Conservation (phyloP, 2,113 vertebrate species). For the Turdus rufiventris region DNA sequence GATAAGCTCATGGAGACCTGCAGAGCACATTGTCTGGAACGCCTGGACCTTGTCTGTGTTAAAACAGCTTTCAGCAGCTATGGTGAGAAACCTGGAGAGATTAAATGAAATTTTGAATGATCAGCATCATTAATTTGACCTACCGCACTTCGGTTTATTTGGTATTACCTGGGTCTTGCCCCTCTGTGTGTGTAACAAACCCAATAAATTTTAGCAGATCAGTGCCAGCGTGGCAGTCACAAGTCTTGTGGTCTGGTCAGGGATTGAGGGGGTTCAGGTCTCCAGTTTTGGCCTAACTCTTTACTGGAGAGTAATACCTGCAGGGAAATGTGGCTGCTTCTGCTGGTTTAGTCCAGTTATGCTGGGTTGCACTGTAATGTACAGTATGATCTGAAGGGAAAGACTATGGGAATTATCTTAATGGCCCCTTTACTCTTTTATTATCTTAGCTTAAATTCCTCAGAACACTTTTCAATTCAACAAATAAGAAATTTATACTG, state of each 20-base stretch:
- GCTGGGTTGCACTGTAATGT: not conserved
- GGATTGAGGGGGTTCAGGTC: not conserved
- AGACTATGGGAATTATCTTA: not conserved
- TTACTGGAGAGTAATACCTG: not conserved
- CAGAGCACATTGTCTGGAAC: fast-evolving
- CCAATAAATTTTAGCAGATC: not conserved
- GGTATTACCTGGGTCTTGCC: fast-evolving
- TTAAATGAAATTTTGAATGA: not conserved
- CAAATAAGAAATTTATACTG: not conserved
- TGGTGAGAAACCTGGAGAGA: not conserved
- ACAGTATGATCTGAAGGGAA: not conserved
- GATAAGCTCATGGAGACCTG: not conserved
- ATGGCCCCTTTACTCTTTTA: not conserved
- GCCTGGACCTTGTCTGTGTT: not conserved
- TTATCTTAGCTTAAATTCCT: not conserved
- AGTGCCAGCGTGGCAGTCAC: not conserved
- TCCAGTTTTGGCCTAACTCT: not conserved
- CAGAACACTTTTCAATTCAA: not conserved
- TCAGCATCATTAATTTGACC: not conserved
- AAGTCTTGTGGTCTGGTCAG: not conserved
- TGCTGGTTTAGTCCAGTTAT: not conserved
- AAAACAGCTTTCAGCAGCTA: not conserved
- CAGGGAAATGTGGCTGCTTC: not conserved
- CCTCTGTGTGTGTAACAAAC: not conserved
- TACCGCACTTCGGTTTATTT: not conserved